phyloP scores from a whole-genome alignment of 2,888 invertebrate genomes.

The Scotopteryx bipunctaria region DNA sequence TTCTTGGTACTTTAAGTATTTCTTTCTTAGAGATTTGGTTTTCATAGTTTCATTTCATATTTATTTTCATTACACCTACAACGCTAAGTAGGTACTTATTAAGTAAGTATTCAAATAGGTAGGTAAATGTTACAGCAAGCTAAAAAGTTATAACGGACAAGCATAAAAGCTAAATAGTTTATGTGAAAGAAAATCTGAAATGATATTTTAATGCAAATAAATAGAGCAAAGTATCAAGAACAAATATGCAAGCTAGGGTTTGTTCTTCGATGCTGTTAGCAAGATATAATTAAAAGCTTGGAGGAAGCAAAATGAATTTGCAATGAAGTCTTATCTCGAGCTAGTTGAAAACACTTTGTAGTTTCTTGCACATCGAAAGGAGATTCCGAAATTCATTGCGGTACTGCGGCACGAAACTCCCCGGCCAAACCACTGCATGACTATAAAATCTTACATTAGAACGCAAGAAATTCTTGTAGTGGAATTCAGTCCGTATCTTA shows the following conservation, averaged over 20 bases:
- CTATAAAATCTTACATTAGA: slow-evolving; percentile 70
- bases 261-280: slow-evolving; percentile 32
- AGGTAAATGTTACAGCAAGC: too few relatives aligned
- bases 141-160: too few relatives aligned
- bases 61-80: too few relatives aligned
- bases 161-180: not conserved
- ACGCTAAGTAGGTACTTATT: too few relatives aligned
- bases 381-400: slow-evolving; percentile 19
- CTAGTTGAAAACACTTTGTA: slow-evolving; percentile 9
- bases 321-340: slow-evolving; percentile 11
- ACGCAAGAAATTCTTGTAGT: slow-evolving; percentile 58
- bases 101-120: too few relatives aligned
- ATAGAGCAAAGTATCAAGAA: slow-evolving; percentile 28
- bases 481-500: slow-evolving; percentile 60
- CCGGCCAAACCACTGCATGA: slow-evolving; percentile 43
- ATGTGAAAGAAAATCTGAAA: too few relatives aligned
- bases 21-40: not conserved
- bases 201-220: not conserved
- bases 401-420: slow-evolving; percentile 29
- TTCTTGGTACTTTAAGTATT: slow-evolving; percentile 45
- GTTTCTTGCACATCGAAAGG: slow-evolving; percentile 10
- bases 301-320: slow-evolving; percentile 27
- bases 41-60: too few relatives aligned
- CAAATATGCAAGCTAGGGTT: slow-evolving; percentile 8
- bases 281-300: slow-evolving; percentile 44